Conservation (phyloP, 2,888 invertebrate species). For the Diploptera punctata region DNA sequence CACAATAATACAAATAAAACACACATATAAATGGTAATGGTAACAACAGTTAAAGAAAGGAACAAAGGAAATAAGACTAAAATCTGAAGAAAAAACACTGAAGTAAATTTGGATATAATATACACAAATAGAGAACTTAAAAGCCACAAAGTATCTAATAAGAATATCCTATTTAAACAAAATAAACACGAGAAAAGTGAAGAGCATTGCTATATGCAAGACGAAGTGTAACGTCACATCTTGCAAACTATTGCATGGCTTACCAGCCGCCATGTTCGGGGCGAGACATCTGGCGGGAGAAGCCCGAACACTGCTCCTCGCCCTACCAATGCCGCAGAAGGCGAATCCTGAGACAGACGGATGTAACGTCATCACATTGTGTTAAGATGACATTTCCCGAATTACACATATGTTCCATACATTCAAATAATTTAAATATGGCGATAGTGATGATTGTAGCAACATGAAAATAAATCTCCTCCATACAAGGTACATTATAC, state of each 20-base stretch:
- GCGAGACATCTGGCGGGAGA: constrained; percentile 37
- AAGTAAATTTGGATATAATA: neutral
- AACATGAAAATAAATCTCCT: too few relatives aligned
- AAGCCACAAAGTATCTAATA: neutral
- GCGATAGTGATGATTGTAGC: too few relatives aligned
- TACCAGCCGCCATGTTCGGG: constrained; percentile 37
- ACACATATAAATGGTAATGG: neutral
- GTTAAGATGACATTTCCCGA: neutral
- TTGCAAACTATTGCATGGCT: constrained; percentile 30
- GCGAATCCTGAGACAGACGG: constrained; percentile 27
- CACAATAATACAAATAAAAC: neutral
- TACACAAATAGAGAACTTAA: too few relatives aligned
- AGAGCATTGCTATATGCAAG: constrained; percentile 4
- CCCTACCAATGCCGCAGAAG: constrained; percentile 34
- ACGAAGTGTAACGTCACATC: neutral
- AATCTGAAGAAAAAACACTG: neutral
- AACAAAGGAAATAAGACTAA: neutral
- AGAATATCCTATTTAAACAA: neutral
- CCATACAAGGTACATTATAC: too few relatives aligned
- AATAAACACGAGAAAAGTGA: neutral
- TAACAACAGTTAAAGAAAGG: neutral
- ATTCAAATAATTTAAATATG: too few relatives aligned
- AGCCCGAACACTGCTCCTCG: constrained; percentile 29
- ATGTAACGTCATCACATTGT: neutral
- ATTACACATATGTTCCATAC: too few relatives aligned